A percentile compares a stretch with the other conserved stretches of the same genome.
Evolutionary conservation across 2,888 invertebrate genomes (phyloP).

Genomic region (Cephus sareptanus): DNA sequence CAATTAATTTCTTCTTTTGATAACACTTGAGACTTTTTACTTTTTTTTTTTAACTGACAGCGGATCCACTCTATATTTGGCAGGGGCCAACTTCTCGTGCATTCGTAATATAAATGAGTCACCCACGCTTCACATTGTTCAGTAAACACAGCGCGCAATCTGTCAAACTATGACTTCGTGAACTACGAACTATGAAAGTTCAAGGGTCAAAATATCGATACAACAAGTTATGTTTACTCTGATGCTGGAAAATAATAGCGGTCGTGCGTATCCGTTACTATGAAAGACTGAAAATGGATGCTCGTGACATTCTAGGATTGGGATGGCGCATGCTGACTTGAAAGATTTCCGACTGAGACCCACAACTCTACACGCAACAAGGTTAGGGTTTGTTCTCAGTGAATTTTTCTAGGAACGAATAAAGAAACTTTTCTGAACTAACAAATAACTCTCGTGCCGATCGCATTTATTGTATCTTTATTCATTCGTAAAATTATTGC

Average conservation of each 20-base stretch:
- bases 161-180: not conserved
- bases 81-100: not conserved
- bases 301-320: not conserved
- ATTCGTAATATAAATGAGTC: not conserved
- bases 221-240: not conserved
- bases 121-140: not conserved
- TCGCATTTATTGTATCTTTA: no score
- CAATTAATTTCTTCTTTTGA: not conserved
- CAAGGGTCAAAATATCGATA: not conserved
- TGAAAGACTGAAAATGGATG: not conserved
- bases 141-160: not conserved
- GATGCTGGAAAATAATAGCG: not conserved
- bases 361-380: not conserved
- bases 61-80: not conserved
- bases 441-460: no score
- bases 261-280: not conserved
- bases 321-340: not conserved
- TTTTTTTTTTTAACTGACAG: not conserved
- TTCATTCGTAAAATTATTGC: no score
- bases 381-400: not conserved
- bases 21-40: not conserved
- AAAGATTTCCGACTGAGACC: not conserved
- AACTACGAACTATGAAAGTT: not conserved
- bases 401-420: not conserved
- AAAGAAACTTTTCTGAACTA: not conserved